Percentiles rank a stretch among this genome's conserved stretches.
phyloP scores from a whole-genome alignment of 2,797 vertebrate genomes.

The Gadopsis marmoratus region DNA sequence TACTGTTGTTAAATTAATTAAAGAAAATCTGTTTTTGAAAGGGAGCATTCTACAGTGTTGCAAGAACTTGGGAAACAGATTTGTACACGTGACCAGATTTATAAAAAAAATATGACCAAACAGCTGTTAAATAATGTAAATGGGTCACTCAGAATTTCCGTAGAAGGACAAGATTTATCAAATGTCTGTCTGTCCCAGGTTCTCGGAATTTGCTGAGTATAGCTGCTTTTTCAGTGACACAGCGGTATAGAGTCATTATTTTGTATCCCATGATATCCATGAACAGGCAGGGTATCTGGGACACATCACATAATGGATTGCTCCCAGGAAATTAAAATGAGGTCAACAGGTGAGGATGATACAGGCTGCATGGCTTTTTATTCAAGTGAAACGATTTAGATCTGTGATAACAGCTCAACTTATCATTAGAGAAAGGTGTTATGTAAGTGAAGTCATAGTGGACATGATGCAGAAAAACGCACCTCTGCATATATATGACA shows the following conservation, averaged over 20 bases:
- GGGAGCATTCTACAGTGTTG: too few species aligned
- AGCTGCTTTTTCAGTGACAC: neutral
- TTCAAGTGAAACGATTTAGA: neutral
- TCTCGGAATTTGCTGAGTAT: neutral
- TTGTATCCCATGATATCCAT: neutral
- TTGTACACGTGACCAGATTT: neutral
- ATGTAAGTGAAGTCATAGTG: neutral
- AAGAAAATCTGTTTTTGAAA: too few species aligned
- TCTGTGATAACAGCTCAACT: neutral
- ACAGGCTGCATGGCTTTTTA: neutral
- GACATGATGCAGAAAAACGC: neutral
- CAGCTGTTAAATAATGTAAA: neutral
- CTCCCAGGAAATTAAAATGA: neutral
- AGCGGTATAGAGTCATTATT: neutral
- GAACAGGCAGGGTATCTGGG: constrained; percentile 21
- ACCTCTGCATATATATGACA: neutral
- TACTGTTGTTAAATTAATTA: too few species aligned
- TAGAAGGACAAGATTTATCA: neutral
- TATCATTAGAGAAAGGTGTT: neutral
- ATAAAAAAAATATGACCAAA: neutral
- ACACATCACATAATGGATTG: neutral
- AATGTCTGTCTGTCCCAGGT: neutral
- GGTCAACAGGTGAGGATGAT: neutral
- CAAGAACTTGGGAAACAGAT: too few species aligned
- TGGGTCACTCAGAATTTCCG: neutral